phyloP scores from a whole-genome alignment of 1,140 invertebrate genomes.

The Rhyzopertha dominica region DNA sequence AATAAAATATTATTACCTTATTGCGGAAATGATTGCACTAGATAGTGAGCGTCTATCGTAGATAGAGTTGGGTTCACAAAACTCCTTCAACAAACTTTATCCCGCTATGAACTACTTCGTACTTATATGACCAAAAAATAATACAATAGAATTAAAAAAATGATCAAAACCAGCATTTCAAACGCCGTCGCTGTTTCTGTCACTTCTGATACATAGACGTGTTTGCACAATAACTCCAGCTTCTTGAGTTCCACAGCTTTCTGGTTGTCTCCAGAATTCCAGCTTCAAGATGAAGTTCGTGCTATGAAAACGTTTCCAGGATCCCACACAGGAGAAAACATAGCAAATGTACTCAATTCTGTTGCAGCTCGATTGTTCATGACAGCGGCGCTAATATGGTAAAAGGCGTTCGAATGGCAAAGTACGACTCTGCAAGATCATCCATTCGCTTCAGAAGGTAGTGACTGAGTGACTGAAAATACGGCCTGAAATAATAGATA shows the following conservation, averaged over 20 bases:
- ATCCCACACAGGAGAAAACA: conserved; percentile 9
- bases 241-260: conserved; percentile 12
- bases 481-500: conserved; percentile 3
- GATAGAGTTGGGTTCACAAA: conserved; percentile 5
- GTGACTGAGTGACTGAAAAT: background rate
- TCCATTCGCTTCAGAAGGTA: conserved; percentile 8
- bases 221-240: conserved; percentile 5
- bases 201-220: conserved; percentile 4
- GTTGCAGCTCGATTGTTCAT: conserved; percentile 4
- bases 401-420: conserved; percentile 3
- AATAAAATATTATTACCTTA: conserved; percentile 12
- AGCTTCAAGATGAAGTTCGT: conserved; percentile 6
- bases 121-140: conserved; percentile 7
- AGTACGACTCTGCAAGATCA: conserved; percentile 12
- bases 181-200: conserved; percentile 7
- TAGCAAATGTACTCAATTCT: conserved; percentile 8
- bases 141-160: conserved; percentile 6
- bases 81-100: conserved; percentile 5
- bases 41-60: conserved; percentile 8
- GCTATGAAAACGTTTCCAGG: conserved; percentile 7
- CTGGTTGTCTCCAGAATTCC: conserved; percentile 11
- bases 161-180: background rate
- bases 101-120: conserved; percentile 7
- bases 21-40: conserved; percentile 15
- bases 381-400: conserved; percentile 11